These are phyloP conservation scores for Siniperca knerii DNA, from an alignment of 2,113 vertebrate species.

Conservation along the genomic window DNA sequence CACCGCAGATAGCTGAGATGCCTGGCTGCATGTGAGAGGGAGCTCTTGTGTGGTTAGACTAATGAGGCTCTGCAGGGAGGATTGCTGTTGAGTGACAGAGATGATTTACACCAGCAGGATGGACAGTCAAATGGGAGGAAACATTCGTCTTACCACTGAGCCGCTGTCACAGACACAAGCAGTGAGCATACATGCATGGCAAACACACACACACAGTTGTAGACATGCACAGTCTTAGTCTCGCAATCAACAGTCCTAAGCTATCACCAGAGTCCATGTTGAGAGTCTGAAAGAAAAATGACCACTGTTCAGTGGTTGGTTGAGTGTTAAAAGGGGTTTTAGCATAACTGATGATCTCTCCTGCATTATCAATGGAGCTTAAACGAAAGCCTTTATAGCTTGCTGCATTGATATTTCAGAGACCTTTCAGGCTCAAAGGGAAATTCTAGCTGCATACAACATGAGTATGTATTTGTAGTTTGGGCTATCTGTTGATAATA, in stretches of 20 bases:
- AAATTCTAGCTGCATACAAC: not conserved
- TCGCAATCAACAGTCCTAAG: not conserved
- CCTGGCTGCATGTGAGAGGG: slow-evolving; percentile 49
- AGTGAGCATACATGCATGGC: not conserved
- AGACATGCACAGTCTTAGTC: not conserved
- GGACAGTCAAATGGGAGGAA: slow-evolving; percentile 62
- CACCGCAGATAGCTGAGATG: slow-evolving; percentile 44
- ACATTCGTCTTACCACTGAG: slow-evolving; percentile 50
- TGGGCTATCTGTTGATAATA: not conserved
- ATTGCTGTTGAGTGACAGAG: slow-evolving; percentile 69
- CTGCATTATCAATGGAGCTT: slow-evolving; percentile 15
- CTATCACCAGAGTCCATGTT: slow-evolving; percentile 8
- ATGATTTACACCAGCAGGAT: slow-evolving; percentile 69
- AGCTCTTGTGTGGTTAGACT: slow-evolving; percentile 72
- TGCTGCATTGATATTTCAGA: not conserved
- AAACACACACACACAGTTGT: not conserved
- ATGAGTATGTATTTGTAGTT: not conserved
- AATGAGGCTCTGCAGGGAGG: slow-evolving; percentile 71
- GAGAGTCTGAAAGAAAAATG: slow-evolving; percentile 42
- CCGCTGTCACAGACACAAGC: slow-evolving; percentile 49
- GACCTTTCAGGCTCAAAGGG: slow-evolving; percentile 22
- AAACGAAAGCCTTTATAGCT: slow-evolving; percentile 7
- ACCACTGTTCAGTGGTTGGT: slow-evolving; percentile 24
- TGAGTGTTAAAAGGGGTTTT: slow-evolving; percentile 52
- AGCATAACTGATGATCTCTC: slow-evolving; percentile 27